Evolutionary conservation across 2,113 vertebrate species (phyloP), one percentile per base, ranked within the genome.

Genomic region (Pygoscelis adeliae): DNA sequence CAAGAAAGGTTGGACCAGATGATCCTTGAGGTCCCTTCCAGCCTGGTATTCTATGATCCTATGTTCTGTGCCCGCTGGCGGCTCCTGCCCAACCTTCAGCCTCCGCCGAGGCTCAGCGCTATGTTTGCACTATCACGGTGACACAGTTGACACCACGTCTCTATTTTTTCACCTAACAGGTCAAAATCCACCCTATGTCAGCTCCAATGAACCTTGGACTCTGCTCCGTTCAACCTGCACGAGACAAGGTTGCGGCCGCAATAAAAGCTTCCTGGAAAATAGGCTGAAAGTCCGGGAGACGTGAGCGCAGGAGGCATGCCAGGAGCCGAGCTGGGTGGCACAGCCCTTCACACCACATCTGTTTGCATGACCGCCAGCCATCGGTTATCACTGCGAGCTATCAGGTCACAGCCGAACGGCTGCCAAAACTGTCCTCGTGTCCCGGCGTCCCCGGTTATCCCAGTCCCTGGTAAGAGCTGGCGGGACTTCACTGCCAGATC

Each of bases 91-190:
- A 21, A 15, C 23, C 74, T 58, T 53, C 56, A 17, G 12, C 44
- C 53, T 61, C 79, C 7, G 0, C 21, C 6, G 3, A 4, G 8
- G 47, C n/a, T 77, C 69, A 15, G 59, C 2, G 1, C 58, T 2
- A 0, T 0, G 0, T 23, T 22, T 32, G 34, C 49, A 3, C 36
- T 21, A 1, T 11, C 26, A 16, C 0, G 0, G 29, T 10, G 17
- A 38, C 2, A 5, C 27, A 5, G 10, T 0, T 52, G 18, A 27
- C 63, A 40, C 46, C 13, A 8, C 0, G 0, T 17, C n/a, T 40
- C 65, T 47, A 8, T 23, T 66, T 23, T 36, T 15, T 26, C 78
- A 72, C 26, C 14, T 29, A 15, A 40, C 1, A 2, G 71, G 32
- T 47, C 76, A 58, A 87, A 77, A 40, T 61, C 50, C 46, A 61